Evolutionary conservation across 2,888 invertebrate species (phyloP), one percentile per base, ranked within the genome.

Genomic region (Papilio gigon): DNA sequence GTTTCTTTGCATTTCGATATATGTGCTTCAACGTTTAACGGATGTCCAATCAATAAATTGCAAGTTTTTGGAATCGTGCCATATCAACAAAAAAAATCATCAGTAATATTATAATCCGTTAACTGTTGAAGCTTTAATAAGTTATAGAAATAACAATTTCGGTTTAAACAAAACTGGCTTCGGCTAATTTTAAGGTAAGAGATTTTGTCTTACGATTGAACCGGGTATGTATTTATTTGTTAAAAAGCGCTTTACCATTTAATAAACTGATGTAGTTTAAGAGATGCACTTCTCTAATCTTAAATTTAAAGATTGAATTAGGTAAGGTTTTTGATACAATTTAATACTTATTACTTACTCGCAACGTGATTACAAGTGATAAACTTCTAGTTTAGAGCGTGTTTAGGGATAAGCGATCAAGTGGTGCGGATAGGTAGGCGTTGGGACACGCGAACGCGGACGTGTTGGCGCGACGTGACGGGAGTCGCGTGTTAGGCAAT

Each of bases 361-460:
- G 88, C 88, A 87, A 89, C 85, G 90, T 91, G 91, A 91, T 91
- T 87, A 85, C 84, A 92, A 87, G 91, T 91, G 91, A 92, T 91
- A 90, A 82, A 76, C 73, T 82, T 80, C 81, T 86, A 89, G 84
- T 79, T 79, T 89, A 90, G 84, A 82, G 86, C 80, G 88, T 89
- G 88, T 87, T 82, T 88, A 86, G 83, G 82, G 79, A 75, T 80
- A 84, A 80, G 76, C 78, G 75, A 80, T 69, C 72, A 75, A 85
- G 90, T 92, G 91, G 90, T 92, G 92, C 92, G 90, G 91, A 90
- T 87, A 76, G 79, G 77, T 80, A 81, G 83, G 83, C 84, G 83
- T 77, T 77, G 77, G 69, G 75, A 72, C 72, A 71, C 67, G 70
- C 73, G n/a, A n/a, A 71, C 66, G 69, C 70, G 71, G 78, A 77